These are phyloP conservation scores for Thalpophila matura DNA, from an alignment of 2,888 invertebrate species.

Conservation along the genomic window DNA sequence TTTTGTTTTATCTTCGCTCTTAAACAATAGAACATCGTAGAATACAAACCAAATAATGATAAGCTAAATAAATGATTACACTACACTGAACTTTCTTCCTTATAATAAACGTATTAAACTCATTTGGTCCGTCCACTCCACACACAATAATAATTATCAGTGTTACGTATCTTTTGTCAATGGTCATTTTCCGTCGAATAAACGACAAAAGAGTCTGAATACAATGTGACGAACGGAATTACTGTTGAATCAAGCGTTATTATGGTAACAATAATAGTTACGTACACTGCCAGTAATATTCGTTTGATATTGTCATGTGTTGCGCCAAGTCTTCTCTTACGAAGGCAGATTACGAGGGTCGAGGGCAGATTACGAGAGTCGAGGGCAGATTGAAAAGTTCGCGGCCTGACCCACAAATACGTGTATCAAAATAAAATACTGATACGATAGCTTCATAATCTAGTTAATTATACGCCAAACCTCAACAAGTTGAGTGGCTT, in stretches of 20 bases:
- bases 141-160: conserved; percentile 73
- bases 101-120: conserved; percentile 66
- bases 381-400: too few species aligned
- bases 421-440: too few species aligned
- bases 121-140: conserved; percentile 64
- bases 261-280: conserved; percentile 72
- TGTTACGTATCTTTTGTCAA: conserved; percentile 76
- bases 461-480: too few species aligned
- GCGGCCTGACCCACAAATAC: too few species aligned
- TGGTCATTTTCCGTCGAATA: conserved; percentile 68
- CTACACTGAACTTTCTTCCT: conserved; percentile 20
- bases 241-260: conserved; percentile 77
- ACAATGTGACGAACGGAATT: conserved; percentile 77
- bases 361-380: too few species aligned
- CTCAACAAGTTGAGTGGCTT: too few species aligned
- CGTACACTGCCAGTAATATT: conserved; percentile 58
- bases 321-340: conserved; percentile 4
- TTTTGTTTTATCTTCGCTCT: too few species aligned
- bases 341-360: too few species aligned
- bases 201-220: conserved; percentile 74
- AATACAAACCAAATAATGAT: background rate
- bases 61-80: conserved; percentile 8
- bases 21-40: background rate
- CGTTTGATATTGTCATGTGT: conserved; percentile 13
- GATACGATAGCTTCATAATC: too few species aligned